Evolutionary conservation across 2,797 vertebrate species (phyloP).

Genomic region (Adelosebastes latens): DNA sequence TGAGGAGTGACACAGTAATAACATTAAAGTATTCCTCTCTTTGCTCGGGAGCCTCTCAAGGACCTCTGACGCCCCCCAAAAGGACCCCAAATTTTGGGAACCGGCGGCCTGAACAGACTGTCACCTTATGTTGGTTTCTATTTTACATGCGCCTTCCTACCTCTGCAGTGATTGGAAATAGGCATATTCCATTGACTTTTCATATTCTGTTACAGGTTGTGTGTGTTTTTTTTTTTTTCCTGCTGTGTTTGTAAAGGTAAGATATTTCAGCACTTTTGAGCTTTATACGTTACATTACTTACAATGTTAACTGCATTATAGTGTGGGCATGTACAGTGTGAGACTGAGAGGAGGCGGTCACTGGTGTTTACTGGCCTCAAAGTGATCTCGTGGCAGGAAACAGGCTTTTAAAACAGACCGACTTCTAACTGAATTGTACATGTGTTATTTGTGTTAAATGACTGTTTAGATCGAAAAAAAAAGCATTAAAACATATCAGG

Average conservation of each 20-base stretch:
- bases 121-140: constrained; percentile 69
- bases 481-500: constrained; percentile 84
- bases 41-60: constrained; percentile 45
- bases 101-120: constrained; percentile 43
- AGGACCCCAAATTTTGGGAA: constrained; percentile 32
- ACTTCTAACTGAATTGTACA: constrained; percentile 68
- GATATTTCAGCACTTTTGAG: constrained; percentile 83
- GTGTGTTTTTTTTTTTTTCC: constrained; percentile 51
- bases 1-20: constrained; percentile 35
- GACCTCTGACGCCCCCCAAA: constrained; percentile 42
- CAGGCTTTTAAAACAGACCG: constrained; percentile 37
- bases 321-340: constrained; percentile 50
- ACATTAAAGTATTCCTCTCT: constrained; percentile 46
- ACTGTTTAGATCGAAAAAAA: constrained; percentile 71
- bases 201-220: constrained; percentile 73
- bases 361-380: constrained; percentile 56
- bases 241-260: constrained; percentile 82
- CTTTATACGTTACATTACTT: constrained; percentile 66
- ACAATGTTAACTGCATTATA: constrained; percentile 48
- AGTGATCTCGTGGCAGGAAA: constrained; percentile 54
- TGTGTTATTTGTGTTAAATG: constrained; percentile 75
- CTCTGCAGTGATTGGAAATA: constrained; percentile 80
- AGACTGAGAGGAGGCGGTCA: constrained; percentile 52
- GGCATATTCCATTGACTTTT: constrained; percentile 67
- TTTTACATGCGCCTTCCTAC: constrained; percentile 77